Conservation (phyloP, 2,888 invertebrate genomes). For the Drosophila fulvimacula region DNA sequence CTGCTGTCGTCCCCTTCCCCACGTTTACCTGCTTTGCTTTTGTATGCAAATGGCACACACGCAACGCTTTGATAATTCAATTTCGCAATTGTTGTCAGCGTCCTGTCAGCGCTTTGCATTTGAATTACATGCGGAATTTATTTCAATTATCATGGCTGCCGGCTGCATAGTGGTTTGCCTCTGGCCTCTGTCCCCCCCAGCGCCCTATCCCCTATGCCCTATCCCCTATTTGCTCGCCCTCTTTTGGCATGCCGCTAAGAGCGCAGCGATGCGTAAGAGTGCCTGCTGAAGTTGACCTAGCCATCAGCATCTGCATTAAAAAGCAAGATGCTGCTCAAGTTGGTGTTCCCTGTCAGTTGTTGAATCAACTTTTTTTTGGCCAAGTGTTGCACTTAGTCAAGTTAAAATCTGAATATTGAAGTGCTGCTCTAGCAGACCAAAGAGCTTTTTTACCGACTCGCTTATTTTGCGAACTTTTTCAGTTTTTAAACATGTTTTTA, state of each 20-base stretch:
- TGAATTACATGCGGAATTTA: conserved; percentile 75
- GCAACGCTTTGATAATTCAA: conserved; percentile 72
- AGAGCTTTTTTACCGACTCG: conserved; percentile 33
- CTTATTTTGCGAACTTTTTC: neutral
- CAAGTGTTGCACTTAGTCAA: conserved; percentile 53
- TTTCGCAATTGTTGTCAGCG: conserved; percentile 69
- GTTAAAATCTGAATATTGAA: conserved; percentile 57
- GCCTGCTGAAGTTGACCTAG: conserved; percentile 66
- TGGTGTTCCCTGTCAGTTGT: conserved; percentile 55
- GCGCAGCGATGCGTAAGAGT: conserved; percentile 61
- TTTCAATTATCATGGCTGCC: conserved; percentile 69
- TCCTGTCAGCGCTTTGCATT: conserved; percentile 63
- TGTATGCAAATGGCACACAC: conserved; percentile 63
- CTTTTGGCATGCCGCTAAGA: conserved; percentile 24
- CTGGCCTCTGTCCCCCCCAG: neutral
- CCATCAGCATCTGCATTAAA: conserved; percentile 26
- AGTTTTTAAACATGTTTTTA: neutral
- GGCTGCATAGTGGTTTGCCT: conserved; percentile 14
- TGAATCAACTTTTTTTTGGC: conserved; percentile 55
- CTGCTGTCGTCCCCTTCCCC: neutral
- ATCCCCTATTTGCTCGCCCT: neutral
- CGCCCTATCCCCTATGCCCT: neutral
- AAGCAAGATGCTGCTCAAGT: conserved; percentile 38
- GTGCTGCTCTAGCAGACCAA: conserved; percentile 38
- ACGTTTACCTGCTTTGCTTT: conserved; percentile 32